Conservation (phyloP, 2,888 invertebrate species). For the Acrobeloides nanus region DNA sequence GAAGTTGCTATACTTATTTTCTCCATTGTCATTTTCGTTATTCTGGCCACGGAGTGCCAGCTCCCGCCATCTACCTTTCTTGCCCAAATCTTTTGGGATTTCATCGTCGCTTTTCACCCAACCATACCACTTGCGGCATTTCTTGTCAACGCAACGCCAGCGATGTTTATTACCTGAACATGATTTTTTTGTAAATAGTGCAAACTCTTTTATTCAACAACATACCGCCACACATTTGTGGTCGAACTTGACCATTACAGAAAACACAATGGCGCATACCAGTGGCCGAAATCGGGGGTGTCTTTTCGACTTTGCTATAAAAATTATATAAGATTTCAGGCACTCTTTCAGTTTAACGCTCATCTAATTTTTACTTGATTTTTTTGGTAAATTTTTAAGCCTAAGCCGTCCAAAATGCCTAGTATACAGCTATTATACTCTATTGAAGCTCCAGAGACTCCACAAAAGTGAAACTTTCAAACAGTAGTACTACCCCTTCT, state of each 20-base stretch:
- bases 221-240: conserved; percentile 43
- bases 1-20: no score
- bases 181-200: no score
- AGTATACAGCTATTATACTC: no score
- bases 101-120: conserved; percentile 48
- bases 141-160: conserved; percentile 51
- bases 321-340: neutral
- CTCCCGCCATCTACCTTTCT: conserved; percentile 33
- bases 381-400: no score
- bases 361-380: no score
- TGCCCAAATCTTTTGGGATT: conserved; percentile 42
- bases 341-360: neutral
- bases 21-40: conserved; percentile 7
- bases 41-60: conserved; percentile 22
- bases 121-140: conserved; percentile 51
- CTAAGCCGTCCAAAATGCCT: no score
- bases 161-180: conserved; percentile 34
- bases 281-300: conserved; percentile 35
- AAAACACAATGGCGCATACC: conserved; percentile 39
- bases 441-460: no score
- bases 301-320: conserved; percentile 47
- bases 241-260: conserved; percentile 43
- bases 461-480: no score
- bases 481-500: no score
- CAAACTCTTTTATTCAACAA: neutral